Conservation (phyloP, 2,797 vertebrate genomes). For the Spondyliosoma cantharus region DNA sequence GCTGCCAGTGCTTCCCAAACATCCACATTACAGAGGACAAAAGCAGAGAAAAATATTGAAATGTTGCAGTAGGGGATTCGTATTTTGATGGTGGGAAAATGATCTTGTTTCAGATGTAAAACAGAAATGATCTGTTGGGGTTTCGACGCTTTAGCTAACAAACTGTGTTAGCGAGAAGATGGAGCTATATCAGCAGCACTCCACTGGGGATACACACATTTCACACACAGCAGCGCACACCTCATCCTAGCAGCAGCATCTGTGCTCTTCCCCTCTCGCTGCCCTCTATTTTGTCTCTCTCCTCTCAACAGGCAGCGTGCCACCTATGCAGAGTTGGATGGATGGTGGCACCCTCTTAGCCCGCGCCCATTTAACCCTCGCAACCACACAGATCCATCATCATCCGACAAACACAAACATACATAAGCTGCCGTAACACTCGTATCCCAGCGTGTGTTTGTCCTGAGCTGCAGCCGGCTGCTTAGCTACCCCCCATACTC, state of each 20-base stretch:
- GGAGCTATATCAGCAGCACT: constrained; percentile 60
- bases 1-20: constrained; percentile 15
- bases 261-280: constrained; percentile 62
- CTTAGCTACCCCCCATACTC: neutral
- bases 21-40: constrained; percentile 8
- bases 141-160: constrained; percentile 58
- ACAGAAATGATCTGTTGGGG: constrained; percentile 48
- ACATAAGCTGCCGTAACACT: constrained; percentile 42
- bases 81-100: constrained; percentile 46
- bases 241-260: constrained; percentile 62
- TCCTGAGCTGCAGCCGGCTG: constrained; percentile 34
- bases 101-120: constrained; percentile 58
- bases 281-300: constrained; percentile 69
- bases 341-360: constrained; percentile 70
- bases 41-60: neutral
- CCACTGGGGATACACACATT: constrained; percentile 60
- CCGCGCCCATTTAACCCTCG: constrained; percentile 74
- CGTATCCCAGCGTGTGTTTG: constrained; percentile 42
- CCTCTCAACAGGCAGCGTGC: constrained; percentile 63
- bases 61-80: constrained; percentile 29
- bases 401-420: constrained; percentile 47
- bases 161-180: constrained; percentile 61
- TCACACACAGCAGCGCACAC: constrained; percentile 59
- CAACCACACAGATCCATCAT: constrained; percentile 74
- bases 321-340: constrained; percentile 68